Evolutionary conservation across 2,888 invertebrate genomes (phyloP).

Genomic region (Mesorhabditis belari): DNA sequence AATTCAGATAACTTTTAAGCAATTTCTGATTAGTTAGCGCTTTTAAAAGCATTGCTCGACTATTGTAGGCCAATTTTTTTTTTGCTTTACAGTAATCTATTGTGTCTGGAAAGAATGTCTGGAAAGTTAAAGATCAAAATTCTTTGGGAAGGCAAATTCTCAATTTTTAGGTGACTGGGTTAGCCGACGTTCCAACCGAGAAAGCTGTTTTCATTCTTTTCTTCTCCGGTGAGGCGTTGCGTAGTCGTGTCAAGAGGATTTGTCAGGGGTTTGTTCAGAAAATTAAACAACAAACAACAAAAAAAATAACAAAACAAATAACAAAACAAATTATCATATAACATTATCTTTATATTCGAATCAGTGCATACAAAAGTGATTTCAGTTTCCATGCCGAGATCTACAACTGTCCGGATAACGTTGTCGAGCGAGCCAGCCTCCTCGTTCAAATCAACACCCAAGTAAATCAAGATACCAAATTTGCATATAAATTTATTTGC

Average conservation of each 20-base stretch:
- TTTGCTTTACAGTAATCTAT: conserved; percentile 6
- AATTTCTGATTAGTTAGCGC: no score
- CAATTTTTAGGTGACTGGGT: conserved; percentile 56
- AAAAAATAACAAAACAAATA: no score
- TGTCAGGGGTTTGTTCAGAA: conserved; percentile 85
- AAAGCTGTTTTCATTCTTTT: conserved; percentile 79
- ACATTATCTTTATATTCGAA: neutral
- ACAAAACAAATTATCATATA: neutral
- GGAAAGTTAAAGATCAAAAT: conserved; percentile 91
- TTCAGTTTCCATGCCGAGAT: conserved; percentile 79
- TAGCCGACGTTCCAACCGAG: conserved; percentile 73
- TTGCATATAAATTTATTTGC: neutral
- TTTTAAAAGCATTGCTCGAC: no score
- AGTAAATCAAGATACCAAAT: no score
- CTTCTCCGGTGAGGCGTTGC: conserved; percentile 86
- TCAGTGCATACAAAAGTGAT: neutral
- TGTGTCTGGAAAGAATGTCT: conserved; percentile 68
- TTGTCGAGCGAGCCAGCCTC: conserved; percentile 89
- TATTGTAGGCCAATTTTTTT: conserved; percentile 25
- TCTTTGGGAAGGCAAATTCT: conserved; percentile 52
- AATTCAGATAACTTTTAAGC: no score
- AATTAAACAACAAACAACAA: conserved; percentile 84
- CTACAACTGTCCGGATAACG: conserved; percentile 85
- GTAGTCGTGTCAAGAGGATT: conserved; percentile 89
- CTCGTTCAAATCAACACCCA: conserved; percentile 82